These are phyloP conservation scores for Macrophya alboannulata DNA, from an alignment of 2,888 invertebrate species.

Conservation along the genomic window DNA sequence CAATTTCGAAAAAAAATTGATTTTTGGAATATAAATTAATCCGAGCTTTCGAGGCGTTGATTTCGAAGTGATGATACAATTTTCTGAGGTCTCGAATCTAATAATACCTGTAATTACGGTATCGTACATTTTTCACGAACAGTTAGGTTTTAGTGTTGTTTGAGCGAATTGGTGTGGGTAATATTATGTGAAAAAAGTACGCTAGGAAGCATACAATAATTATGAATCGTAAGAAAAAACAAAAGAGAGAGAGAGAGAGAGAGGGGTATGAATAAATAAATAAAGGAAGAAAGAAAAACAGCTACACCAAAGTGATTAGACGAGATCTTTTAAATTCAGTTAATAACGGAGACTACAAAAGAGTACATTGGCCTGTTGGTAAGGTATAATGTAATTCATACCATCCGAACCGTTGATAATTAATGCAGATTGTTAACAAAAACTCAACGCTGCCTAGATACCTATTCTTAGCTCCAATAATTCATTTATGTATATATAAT, in stretches of 20 bases:
- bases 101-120: slow-evolving; percentile 18
- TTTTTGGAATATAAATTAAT: background rate
- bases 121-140: slow-evolving; percentile 25
- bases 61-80: background rate
- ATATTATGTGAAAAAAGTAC: background rate
- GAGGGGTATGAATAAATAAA: background rate
- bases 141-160: slow-evolving; percentile 3
- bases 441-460: slow-evolving; percentile 44
- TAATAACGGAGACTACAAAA: slow-evolving; percentile 41
- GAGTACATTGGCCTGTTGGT: slow-evolving; percentile 56
- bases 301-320: slow-evolving; percentile 38
- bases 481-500: slow-evolving; percentile 36
- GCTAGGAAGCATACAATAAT: slow-evolving; percentile 23
- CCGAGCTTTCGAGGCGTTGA: background rate
- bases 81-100: background rate
- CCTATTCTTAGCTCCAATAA: slow-evolving; percentile 56
- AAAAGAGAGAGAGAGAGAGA: background rate
- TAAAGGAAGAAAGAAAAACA: background rate
- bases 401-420: slow-evolving; percentile 56
- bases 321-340: slow-evolving; percentile 49
- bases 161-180: background rate
- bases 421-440: slow-evolving; percentile 56
- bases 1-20: background rate
- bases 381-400: slow-evolving; percentile 50
- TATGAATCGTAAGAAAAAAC: background rate